Evolutionary conservation across 2,797 vertebrate genomes (phyloP).

Genomic region (Dicrostonyx torquatus): DNA sequence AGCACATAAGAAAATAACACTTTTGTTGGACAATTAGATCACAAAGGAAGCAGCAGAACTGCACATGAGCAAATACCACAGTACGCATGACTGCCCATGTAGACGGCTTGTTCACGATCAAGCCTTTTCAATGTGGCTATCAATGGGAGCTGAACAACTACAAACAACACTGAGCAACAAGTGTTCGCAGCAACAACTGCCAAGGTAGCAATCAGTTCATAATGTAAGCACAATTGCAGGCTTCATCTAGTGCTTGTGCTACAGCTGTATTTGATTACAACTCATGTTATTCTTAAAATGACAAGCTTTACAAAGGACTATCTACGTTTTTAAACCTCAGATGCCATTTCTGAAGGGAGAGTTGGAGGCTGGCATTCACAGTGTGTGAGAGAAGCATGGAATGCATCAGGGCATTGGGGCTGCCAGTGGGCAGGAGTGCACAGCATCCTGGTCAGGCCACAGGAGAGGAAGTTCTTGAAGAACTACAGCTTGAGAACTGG

Average conservation of each 20-base stretch:
- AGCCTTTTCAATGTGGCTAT: conserved; percentile 9
- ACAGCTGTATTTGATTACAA: not conserved
- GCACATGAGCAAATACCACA: not conserved
- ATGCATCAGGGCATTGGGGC: not conserved
- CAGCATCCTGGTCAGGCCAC: not conserved
- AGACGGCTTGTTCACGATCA: not conserved
- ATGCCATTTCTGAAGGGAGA: conserved; percentile 49
- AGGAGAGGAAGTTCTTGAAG: not conserved
- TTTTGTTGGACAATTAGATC: conserved; percentile 11
- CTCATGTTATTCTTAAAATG: conserved; percentile 56
- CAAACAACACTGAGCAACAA: not conserved
- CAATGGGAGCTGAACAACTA: conserved; percentile 43
- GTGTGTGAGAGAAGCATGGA: not conserved
- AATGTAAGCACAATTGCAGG: conserved; percentile 11
- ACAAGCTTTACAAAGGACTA: conserved; percentile 51
- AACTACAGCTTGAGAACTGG: not conserved
- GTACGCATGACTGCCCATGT: not conserved
- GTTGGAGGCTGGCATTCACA: not conserved
- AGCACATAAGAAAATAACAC: conserved; percentile 38
- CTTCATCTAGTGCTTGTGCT: conserved; percentile 13
- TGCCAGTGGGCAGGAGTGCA: not conserved
- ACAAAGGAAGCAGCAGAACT: conserved; percentile 12
- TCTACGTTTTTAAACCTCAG: conserved; percentile 11
- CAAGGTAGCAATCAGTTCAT: conserved; percentile 24
- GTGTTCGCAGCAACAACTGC: not conserved